Conservation (phyloP, 2,797 vertebrate species). For the Petrocephalus sullivani region DNA sequence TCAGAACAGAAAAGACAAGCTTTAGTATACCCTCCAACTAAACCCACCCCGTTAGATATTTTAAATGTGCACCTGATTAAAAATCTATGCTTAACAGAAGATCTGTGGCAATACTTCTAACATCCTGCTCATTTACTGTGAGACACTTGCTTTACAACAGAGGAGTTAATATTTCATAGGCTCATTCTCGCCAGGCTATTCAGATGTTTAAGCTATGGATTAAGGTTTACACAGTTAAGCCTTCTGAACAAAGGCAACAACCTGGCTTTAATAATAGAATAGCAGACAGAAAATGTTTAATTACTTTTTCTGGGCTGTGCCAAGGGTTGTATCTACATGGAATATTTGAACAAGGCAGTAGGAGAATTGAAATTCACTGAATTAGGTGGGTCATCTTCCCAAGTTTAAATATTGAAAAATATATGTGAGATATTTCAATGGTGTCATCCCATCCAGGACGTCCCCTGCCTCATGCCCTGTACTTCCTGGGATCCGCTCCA, state of each 20-base stretch:
- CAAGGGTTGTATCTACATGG: background rate
- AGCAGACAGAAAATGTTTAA: background rate
- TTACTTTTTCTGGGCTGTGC: background rate
- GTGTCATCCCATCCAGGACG: background rate
- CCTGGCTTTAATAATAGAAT: background rate
- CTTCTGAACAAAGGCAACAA: constrained; percentile 5
- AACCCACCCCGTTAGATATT: constrained; percentile 21
- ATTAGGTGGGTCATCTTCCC: background rate
- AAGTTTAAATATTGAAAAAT: background rate
- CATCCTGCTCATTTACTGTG: background rate
- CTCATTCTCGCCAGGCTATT: background rate
- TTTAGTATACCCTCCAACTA: background rate
- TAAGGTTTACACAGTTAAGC: background rate
- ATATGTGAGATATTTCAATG: background rate
- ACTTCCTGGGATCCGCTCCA: background rate
- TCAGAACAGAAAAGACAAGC: background rate
- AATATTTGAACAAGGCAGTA: background rate
- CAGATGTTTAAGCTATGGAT: background rate
- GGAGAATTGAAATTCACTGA: background rate
- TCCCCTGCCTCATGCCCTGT: background rate
- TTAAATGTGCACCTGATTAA: constrained; percentile 32
- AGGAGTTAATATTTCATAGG: background rate
- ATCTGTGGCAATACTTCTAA: constrained; percentile 7
- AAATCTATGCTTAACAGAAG: constrained; percentile 19
- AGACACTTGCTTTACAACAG: background rate